These are phyloP conservation scores for Hemiprocne comata DNA, from an alignment of 2,113 vertebrate species.

Conservation along the genomic window DNA sequence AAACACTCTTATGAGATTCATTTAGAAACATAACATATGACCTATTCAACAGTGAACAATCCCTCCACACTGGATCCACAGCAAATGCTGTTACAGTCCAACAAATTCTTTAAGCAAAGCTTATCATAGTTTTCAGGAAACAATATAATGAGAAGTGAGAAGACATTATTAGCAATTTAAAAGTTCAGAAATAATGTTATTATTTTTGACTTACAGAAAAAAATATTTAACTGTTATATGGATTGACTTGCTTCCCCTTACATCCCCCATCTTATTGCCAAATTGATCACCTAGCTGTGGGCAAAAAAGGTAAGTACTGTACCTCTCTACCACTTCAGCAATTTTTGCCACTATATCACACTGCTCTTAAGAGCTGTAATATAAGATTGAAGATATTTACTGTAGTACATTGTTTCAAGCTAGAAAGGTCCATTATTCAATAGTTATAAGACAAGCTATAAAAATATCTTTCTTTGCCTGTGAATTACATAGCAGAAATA, in stretches of 20 bases:
- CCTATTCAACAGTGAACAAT: not conserved
- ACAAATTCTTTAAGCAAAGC: not conserved
- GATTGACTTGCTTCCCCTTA: not conserved
- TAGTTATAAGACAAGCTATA: not conserved
- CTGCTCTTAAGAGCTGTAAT: not conserved
- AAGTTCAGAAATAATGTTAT: not conserved
- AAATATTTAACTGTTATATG: not conserved
- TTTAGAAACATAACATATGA: not conserved
- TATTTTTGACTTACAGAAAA: not conserved
- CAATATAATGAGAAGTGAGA: not conserved
- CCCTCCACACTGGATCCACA: not conserved
- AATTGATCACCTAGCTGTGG: not conserved
- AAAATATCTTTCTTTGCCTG: not conserved
- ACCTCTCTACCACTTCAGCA: not conserved
- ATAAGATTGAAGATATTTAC: not conserved
- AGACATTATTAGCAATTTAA: not conserved
- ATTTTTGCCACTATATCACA: not conserved
- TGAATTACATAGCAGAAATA: not conserved
- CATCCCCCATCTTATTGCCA: not conserved
- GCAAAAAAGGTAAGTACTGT: not conserved
- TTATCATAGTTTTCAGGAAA: not conserved
- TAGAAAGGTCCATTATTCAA: not conserved
- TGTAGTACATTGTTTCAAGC: not conserved
- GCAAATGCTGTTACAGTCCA: not conserved
- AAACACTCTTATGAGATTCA: not conserved